Base-by-base conservation (phyloP, 2,113 vertebrate genomes). In the Pollachius pollachius region DNA sequence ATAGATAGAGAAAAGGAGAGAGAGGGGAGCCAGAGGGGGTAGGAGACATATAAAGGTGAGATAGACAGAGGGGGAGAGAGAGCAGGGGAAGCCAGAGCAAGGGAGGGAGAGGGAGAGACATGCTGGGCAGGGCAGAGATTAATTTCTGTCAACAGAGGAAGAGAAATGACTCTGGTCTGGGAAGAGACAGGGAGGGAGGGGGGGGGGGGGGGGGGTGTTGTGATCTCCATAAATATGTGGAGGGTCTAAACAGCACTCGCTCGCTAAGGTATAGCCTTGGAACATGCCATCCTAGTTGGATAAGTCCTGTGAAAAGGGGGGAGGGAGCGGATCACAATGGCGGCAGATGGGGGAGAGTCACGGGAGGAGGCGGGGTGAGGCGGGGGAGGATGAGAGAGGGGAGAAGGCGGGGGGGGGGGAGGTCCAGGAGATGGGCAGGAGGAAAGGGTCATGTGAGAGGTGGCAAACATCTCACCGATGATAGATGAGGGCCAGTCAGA, bases 191-290 rank as follows among this genome's bases (percentile, higher is more conserved):
- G 74, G 70, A 62, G 70, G 87, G 91, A 80, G 73, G 76, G 34
- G 72, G 68, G 68, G 30, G 64, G 56, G 60, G 16, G 16, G 61
- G 25, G 62, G 74, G 80, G 41, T 60, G 63, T 76, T 76, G 66
- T 56, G 73, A 80, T 69, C 69, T 78, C 79, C 76, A 82, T 87
- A 86, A 82, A 89, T 85, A 87, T 80, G 82, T 89, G 87, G 61
- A 85, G 93, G 93, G 90, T 91, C 85, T 75, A 5, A 90, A 63
- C 89, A 84, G 84, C 79, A 54, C 75, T 82, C 72, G 70, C 75
- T 82, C 72, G 70, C 85, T 84, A 94, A 93, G 94, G 92, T 95
- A 94, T 89, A 95, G 94, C 97, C 97, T 98, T 98, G 96, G 97
- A 98, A 94, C 27, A 83, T 92, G 92, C 92, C 91, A 81, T 85